These are phyloP conservation scores for Hemichromis elongatus DNA, from an alignment of 2,113 vertebrate species.

Conservation along the genomic window DNA sequence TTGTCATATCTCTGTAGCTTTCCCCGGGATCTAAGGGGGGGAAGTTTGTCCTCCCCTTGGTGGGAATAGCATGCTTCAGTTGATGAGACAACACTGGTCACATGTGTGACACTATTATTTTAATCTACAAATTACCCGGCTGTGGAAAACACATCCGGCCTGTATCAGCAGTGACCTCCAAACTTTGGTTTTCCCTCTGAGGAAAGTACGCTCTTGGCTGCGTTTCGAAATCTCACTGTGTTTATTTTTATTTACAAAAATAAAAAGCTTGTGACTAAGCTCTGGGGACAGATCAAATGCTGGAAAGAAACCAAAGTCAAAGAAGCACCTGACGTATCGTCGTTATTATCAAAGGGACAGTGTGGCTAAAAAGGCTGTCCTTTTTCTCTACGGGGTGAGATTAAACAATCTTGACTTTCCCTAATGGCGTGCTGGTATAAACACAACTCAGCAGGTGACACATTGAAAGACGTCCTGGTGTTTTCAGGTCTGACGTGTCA, in stretches of 20 bases:
- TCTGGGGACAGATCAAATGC: neutral
- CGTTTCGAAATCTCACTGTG: neutral
- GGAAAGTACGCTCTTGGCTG: neutral
- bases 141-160: constrained; percentile 1
- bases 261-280: neutral
- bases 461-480: neutral
- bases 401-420: neutral
- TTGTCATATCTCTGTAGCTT: neutral
- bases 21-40: neutral
- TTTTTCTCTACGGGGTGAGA: neutral
- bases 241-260: neutral
- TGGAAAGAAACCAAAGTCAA: neutral
- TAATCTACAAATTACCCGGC: neutral
- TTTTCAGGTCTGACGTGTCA: neutral
- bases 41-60: neutral
- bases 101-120: neutral
- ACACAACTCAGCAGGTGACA: neutral
- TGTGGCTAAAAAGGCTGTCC: neutral
- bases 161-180: neutral
- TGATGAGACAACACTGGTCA: neutral
- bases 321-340: neutral
- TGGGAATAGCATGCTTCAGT: neutral
- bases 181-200: neutral
- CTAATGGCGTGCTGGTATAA: neutral
- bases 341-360: neutral